phyloP scores from a whole-genome alignment of 2,888 invertebrate species.

The Spodoptera picta region DNA sequence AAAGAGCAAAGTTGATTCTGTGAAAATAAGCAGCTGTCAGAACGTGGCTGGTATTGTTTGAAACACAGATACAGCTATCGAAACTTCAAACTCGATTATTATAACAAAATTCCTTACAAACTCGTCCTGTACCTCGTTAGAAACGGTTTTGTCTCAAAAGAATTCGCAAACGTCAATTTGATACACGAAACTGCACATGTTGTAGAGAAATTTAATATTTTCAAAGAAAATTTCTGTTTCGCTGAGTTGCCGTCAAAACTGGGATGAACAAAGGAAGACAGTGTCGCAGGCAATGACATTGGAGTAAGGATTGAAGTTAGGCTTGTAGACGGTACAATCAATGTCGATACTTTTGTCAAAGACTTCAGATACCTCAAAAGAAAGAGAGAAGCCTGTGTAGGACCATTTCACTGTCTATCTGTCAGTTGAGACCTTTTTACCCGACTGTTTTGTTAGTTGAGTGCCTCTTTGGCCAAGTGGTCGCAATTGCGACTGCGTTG shows the following conservation, averaged over 20 bases:
- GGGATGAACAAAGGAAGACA: conserved; percentile 25
- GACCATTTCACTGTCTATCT: no score
- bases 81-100: conserved; percentile 37
- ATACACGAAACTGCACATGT: conserved; percentile 38
- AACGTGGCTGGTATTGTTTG: conserved; percentile 2
- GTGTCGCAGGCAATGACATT: conserved; percentile 16
- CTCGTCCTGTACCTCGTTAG: conserved; percentile 25
- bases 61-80: conserved; percentile 1
- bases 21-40: conserved; percentile 11
- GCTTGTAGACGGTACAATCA: conserved; percentile 11
- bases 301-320: conserved; percentile 11
- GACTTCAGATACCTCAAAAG: no score
- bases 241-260: conserved; percentile 38
- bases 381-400: no score
- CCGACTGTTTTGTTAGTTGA: no score
- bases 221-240: conserved; percentile 44
- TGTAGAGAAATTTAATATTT: conserved; percentile 36
- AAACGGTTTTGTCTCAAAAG: conserved; percentile 39
- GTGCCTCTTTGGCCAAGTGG: no score
- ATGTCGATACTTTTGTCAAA: conserved; percentile 22
- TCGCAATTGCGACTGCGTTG: no score
- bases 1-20: background rate
- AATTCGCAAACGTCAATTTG: conserved; percentile 38
- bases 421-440: no score
- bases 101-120: conserved; percentile 33